phyloP scores from a whole-genome alignment of 1,140 invertebrate genomes.

The Caenorhabditis tropicalis region DNA sequence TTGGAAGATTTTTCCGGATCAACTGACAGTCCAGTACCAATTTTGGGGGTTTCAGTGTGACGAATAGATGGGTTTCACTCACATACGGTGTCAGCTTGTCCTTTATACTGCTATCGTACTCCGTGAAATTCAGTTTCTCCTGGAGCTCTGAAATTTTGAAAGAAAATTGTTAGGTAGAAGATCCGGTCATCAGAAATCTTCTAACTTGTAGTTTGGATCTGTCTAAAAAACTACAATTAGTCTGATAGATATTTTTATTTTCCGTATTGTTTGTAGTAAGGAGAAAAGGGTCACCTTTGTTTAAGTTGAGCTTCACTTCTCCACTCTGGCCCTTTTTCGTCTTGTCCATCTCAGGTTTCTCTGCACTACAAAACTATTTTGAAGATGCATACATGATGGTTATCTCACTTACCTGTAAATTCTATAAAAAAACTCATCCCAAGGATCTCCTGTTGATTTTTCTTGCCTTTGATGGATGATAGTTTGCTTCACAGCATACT shows the following conservation, averaged over 20 bases:
- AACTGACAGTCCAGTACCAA: not conserved
- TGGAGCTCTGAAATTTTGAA: constrained; percentile 15
- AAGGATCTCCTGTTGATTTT: not conserved
- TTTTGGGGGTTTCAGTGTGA: not conserved
- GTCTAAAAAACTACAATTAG: no score
- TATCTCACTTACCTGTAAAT: not conserved
- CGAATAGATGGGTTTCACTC: not conserved
- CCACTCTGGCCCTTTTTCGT: not conserved
- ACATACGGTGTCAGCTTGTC: constrained; percentile 25
- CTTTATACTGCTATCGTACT: constrained; percentile 22
- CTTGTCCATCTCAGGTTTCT: not conserved
- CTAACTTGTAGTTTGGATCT: no score
- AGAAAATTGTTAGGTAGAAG: no score
- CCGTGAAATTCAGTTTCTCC: not conserved
- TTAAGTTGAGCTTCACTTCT: not conserved
- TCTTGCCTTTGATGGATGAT: constrained; percentile 5
- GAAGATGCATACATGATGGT: no score
- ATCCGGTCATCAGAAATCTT: no score
- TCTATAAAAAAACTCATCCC: constrained; percentile 14
- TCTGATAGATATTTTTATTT: no score
- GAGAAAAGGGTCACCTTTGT: constrained; percentile 18
- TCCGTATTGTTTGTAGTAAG: no score
- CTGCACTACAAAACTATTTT: not conserved
- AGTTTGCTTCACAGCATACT: constrained; percentile 25
- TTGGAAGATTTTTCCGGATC: not conserved